Percentiles rank a stretch among this genome's conserved stretches.
These are phyloP conservation scores for Diphyllodes magnificus DNA, from an alignment of 2,113 vertebrate genomes.

Conservation along the genomic window DNA sequence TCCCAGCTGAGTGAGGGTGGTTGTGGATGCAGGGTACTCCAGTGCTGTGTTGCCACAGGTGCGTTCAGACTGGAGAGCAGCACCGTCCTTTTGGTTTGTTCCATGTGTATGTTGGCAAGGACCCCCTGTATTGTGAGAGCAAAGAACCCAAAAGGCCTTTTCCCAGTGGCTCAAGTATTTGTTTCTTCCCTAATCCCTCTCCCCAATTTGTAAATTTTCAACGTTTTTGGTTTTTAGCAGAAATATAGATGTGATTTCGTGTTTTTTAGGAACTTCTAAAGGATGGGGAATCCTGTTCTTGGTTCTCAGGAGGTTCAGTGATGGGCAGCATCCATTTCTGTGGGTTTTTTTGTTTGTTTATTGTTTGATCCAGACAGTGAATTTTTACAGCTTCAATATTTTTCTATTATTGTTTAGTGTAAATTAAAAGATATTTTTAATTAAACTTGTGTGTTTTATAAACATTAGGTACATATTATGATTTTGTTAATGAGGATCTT, in stretches of 20 bases:
- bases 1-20: background rate
- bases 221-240: background rate
- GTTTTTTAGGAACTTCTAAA: background rate
- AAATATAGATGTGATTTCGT: background rate
- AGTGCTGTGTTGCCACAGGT: background rate
- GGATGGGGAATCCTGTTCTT: background rate
- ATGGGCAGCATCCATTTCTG: background rate
- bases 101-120: background rate
- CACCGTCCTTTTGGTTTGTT: background rate
- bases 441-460: background rate
- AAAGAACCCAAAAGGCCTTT: background rate
- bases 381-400: background rate
- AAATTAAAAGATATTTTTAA: slow-evolving; percentile 52
- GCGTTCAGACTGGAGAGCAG: background rate
- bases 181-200: background rate
- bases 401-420: slow-evolving; percentile 5
- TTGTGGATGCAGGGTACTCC: background rate
- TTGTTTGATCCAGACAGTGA: background rate
- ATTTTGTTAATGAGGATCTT: background rate
- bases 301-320: background rate
- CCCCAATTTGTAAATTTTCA: background rate
- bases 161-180: background rate
- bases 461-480: background rate
- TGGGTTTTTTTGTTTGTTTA: background rate
- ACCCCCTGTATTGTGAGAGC: background rate